These are phyloP conservation scores for Calonectris borealis DNA, from an alignment of 2,113 vertebrate genomes.

Conservation along the genomic window DNA sequence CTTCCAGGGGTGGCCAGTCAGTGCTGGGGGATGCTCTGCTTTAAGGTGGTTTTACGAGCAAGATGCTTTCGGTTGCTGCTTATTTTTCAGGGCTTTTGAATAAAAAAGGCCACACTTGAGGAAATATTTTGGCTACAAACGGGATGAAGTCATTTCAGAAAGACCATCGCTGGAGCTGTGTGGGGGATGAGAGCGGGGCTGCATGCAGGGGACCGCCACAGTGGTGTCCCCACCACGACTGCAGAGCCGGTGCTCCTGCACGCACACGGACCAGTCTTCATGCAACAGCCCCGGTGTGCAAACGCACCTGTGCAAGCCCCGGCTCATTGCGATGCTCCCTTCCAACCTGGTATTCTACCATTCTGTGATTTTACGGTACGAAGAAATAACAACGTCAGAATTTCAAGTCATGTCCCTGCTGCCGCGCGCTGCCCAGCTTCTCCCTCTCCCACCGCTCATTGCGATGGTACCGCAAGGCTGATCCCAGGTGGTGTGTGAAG, in stretches of 20 bases:
- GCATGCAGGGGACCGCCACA: rapidly evolving
- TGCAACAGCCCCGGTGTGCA: not conserved
- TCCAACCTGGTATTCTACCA: too few species aligned
- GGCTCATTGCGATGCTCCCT: too few species aligned
- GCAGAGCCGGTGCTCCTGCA: not conserved
- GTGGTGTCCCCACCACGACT: rapidly evolving
- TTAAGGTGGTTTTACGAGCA: not conserved
- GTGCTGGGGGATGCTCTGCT: not conserved
- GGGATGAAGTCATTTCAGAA: not conserved
- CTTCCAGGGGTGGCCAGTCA: rapidly evolving
- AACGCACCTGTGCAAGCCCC: not conserved
- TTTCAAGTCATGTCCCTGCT: too few species aligned
- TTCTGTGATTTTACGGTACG: too few species aligned
- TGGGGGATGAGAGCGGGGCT: not conserved
- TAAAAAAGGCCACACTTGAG: not conserved
- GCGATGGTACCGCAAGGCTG: too few species aligned
- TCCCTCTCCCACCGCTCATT: too few species aligned
- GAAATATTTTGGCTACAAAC: not conserved
- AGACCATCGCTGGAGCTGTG: not conserved
- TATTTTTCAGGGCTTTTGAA: not conserved
- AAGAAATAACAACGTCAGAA: too few species aligned
- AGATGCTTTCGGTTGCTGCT: not conserved
- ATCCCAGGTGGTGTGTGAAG: not conserved
- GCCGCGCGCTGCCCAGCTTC: too few species aligned
- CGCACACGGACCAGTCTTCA: rapidly evolving